Conservation (phyloP, 2,888 invertebrate species). For the Clepsis dumicolana region DNA sequence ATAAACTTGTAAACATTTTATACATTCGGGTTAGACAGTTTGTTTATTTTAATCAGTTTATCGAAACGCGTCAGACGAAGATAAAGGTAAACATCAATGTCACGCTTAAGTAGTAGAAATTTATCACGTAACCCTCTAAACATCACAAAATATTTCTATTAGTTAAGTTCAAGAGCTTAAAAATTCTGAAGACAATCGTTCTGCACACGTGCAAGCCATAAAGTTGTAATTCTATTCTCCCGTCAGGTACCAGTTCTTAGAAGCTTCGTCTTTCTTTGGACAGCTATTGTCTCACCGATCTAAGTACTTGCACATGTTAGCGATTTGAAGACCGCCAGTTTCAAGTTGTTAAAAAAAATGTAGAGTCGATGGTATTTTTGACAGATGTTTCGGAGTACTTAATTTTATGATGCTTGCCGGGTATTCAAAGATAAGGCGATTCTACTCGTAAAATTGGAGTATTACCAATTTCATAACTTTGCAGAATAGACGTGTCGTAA, state of each 20-base stretch:
- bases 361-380: slow-evolving; percentile 11
- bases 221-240: slow-evolving; percentile 57
- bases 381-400: slow-evolving; percentile 30
- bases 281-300: slow-evolving; percentile 59
- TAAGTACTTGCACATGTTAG: slow-evolving; percentile 73
- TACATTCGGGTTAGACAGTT: not conserved
- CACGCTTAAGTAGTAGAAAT: not conserved
- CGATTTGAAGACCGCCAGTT: slow-evolving; percentile 39
- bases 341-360: slow-evolving; percentile 25
- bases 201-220: slow-evolving; percentile 76
- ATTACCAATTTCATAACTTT: not conserved
- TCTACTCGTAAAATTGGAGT: too few relatives aligned
- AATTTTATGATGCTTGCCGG: not conserved
- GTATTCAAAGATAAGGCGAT: too few relatives aligned
- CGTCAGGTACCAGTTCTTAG: slow-evolving; percentile 63
- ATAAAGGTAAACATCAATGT: slow-evolving; percentile 9
- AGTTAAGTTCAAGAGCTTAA: slow-evolving; percentile 23
- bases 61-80: not conserved
- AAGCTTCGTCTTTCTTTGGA: slow-evolving; percentile 53
- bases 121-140: slow-evolving; percentile 5
- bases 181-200: slow-evolving; percentile 53
- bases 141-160: slow-evolving; percentile 2
- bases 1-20: too few relatives aligned
- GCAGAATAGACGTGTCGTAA: not conserved
- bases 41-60: not conserved